Evolutionary conservation across 2,888 invertebrate species (phyloP).

Genomic region (Tenthredo mesomela): DNA sequence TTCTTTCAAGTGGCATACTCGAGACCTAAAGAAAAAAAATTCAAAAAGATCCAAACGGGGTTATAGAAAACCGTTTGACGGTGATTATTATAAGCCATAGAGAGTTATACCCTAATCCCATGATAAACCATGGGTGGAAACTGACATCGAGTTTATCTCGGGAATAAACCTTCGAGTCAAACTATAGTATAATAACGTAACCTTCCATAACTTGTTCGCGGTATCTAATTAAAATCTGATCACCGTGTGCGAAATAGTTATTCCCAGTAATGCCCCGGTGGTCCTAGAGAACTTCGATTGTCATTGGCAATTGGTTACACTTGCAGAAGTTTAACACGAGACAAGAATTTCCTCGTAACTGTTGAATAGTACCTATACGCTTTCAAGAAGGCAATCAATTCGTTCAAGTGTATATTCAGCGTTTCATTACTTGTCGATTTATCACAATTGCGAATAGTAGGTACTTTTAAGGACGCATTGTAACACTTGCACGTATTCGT

Average conservation of each 20-base stretch:
- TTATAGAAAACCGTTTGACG: not conserved
- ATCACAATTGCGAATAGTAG: not conserved
- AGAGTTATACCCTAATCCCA: too few species aligned
- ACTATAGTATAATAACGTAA: not conserved
- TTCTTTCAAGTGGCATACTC: not conserved
- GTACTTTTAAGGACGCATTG: not conserved
- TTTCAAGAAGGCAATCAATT: not conserved
- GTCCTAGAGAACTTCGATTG: conserved; percentile 2
- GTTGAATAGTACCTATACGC: not conserved
- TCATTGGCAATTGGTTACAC: conserved; percentile 16
- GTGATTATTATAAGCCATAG: too few species aligned
- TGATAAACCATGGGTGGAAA: not conserved
- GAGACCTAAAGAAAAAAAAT: not conserved
- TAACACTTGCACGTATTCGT: not conserved
- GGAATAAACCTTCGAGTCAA: not conserved
- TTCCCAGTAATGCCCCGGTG: too few species aligned
- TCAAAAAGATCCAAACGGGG: not conserved
- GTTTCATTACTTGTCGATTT: not conserved
- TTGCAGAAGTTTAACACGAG: not conserved
- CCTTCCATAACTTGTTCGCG: not conserved
- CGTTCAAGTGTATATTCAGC: not conserved
- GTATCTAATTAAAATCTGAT: conserved; percentile 25
- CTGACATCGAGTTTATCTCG: not conserved
- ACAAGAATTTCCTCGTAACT: not conserved
- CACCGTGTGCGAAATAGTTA: not conserved